Base-by-base conservation (phyloP, 64 coral and sea anemone genomes). In the Montipora cactus region DNA sequence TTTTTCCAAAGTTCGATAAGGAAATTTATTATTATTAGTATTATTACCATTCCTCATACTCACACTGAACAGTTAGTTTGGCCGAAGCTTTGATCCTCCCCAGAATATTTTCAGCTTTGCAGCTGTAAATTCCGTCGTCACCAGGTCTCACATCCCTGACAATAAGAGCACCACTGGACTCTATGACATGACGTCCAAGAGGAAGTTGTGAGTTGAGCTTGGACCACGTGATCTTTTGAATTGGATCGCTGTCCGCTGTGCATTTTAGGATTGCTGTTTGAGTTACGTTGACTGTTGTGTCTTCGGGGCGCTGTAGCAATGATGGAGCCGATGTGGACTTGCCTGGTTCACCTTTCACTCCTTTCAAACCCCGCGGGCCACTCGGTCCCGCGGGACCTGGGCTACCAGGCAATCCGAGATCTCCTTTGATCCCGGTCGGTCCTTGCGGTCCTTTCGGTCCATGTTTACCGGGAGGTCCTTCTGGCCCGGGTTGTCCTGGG, bases 401-500 rank as follows among this genome's bases (percentile, higher is more conserved):
- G 13, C 69, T 61, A 59, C 92, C 92, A 59, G 87, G 76, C 2
- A 75, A 8, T 16, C 92, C 92, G 28, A 80, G 50, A 22, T 76
- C 87, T 6, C 92, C 92, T 70, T 77, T 81, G 2, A 80, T 79
- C 0, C 92, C 84, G 18, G 21, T 67, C 47, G 62, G 28, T 64
- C 92, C 92, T 44, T 15, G 68, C 59, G 28, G 10, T 23, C 92
- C 92, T 16, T 15, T 15, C 16, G 84, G 67, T 57, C 91, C 92
- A 22, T 88, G 84, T 81, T 81, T 93, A 47, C 92, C 92, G 7
- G 92, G 92, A 19, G 84, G 76, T 11, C 92, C 92, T 7, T 80
- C 78, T 64, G 77, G 77, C 1, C 85, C 92, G 0, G 45, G 87
- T 88, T 21, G 74, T 23, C 92, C 91, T 61, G 46, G 46, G 3